Conservation (phyloP, 2,888 invertebrate genomes). For the Saturnia japonica region DNA sequence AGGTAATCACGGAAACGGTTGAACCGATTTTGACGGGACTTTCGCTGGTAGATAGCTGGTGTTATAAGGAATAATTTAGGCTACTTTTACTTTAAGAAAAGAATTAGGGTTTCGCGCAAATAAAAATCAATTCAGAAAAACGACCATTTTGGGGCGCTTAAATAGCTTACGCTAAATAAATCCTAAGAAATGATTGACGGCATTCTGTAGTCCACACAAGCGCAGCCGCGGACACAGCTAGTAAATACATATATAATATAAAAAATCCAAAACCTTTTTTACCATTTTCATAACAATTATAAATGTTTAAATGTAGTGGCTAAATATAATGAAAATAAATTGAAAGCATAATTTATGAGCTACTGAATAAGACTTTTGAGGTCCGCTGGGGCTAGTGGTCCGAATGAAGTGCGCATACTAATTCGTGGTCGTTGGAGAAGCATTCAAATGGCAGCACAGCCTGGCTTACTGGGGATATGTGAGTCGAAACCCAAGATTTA, state of each 20-base stretch:
- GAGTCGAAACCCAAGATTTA: conserved; percentile 77
- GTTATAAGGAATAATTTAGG: too few relatives aligned
- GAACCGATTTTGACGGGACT: too few relatives aligned
- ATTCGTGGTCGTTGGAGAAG: conserved; percentile 73
- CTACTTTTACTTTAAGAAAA: too few relatives aligned
- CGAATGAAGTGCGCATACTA: conserved; percentile 79
- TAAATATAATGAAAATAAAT: not conserved
- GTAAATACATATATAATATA: not conserved
- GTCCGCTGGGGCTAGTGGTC: conserved; percentile 64
- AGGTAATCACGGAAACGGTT: too few relatives aligned
- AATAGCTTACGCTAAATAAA: too few relatives aligned
- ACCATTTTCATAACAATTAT: not conserved
- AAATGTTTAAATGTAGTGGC: not conserved
- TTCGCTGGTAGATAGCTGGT: too few relatives aligned
- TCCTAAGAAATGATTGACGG: too few relatives aligned
- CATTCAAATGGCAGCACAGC: conserved; percentile 75
- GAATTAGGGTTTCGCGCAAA: too few relatives aligned
- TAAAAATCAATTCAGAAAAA: too few relatives aligned
- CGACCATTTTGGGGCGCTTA: too few relatives aligned
- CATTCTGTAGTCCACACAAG: too few relatives aligned
- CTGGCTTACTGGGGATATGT: conserved; percentile 78
- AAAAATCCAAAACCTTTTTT: not conserved
- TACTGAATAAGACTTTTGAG: conserved; percentile 27
- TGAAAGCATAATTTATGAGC: not conserved
- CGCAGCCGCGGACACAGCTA: too few relatives aligned